These are phyloP conservation scores for Ophiothrix spiculata DNA, from an alignment of 35 echinoderm and acorn worm genomes.

Conservation along the genomic window DNA sequence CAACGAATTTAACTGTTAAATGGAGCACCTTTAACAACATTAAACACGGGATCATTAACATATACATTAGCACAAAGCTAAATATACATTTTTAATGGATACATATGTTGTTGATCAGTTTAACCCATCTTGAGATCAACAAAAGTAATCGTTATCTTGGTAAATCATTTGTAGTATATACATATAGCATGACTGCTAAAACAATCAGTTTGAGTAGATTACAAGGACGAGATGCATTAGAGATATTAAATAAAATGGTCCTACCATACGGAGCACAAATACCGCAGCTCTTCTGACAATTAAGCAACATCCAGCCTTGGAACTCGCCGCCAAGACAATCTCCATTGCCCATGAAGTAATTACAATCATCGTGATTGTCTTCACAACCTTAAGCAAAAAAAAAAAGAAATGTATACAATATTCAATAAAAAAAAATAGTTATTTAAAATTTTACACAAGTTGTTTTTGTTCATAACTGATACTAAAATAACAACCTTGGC, in stretches of 20 bases:
- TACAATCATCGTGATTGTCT: not conserved
- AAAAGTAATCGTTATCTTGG: too few species aligned
- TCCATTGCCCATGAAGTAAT: not conserved
- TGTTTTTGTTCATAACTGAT: not conserved
- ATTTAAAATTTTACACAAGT: not conserved
- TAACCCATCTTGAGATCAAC: too few species aligned
- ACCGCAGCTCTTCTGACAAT: not conserved
- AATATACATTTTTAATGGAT: too few species aligned
- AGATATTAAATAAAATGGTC: not conserved
- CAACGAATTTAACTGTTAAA: too few species aligned
- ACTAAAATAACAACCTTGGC: not conserved
- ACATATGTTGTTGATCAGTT: too few species aligned
- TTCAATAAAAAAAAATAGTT: not conserved
- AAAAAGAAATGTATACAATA: not conserved
- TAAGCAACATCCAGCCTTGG: not conserved
- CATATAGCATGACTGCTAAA: not conserved
- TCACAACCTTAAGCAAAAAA: not conserved
- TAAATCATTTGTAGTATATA: too few species aligned
- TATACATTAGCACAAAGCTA: too few species aligned
- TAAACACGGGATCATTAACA: too few species aligned
- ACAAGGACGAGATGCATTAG: not conserved
- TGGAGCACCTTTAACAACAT: too few species aligned
- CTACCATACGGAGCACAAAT: not conserved
- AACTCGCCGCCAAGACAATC: not conserved
- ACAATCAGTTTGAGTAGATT: not conserved